Base-by-base conservation (phyloP, 2,113 vertebrate species). In the Neodon shergylaensis region DNA sequence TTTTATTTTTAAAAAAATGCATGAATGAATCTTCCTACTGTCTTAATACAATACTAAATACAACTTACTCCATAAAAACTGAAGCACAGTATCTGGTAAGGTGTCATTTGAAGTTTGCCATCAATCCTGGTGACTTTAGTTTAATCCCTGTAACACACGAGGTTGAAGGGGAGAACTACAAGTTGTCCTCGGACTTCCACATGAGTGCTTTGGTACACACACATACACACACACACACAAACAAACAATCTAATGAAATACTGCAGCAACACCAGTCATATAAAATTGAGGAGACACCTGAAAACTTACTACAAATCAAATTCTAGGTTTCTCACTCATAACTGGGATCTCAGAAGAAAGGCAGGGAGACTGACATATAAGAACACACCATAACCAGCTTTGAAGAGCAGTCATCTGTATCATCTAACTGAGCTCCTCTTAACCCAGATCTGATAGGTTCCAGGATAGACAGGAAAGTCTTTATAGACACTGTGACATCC, bases 1-100 rank as follows among this genome's bases (percentile, higher is more conserved):
- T 66, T 85, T 66, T 21, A 21, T 85, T 65, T 81, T 81, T 76
- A 42, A n/a, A 82, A 9, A 49, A 72, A 91, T 76, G 10, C 47
- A 63, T 47, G 44, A 44, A 73, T 68, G 52, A 42, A 11, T 24
- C 12, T 94, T 85, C 42, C 70, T 95, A n/a, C 61, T 74, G 66
- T 72, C 88, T 36, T 66, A 31, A 42, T 24, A 11, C 44, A 86
- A 96, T n/a, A 95, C 87, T 58, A 92, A 82, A 65, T 73, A 78
- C 42, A 81, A 91, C 36, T 33, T 1, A 1, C 6, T 85, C 58
- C 49, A 54, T 94, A 85, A 93, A 92, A 44, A 17, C 61, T 66
- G 61, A 47, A 85, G 10, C 39, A 12, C 4, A 2, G 26, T 9
- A 17, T 4, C 61, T 21, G 28, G 39, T 42, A 44, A 33, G 39